A percentile compares a stretch with the other conserved stretches of the same genome.
These are phyloP conservation scores for Pachyseris speciosa DNA, from an alignment of 64 coral and sea anemone genomes.

Conservation along the genomic window DNA sequence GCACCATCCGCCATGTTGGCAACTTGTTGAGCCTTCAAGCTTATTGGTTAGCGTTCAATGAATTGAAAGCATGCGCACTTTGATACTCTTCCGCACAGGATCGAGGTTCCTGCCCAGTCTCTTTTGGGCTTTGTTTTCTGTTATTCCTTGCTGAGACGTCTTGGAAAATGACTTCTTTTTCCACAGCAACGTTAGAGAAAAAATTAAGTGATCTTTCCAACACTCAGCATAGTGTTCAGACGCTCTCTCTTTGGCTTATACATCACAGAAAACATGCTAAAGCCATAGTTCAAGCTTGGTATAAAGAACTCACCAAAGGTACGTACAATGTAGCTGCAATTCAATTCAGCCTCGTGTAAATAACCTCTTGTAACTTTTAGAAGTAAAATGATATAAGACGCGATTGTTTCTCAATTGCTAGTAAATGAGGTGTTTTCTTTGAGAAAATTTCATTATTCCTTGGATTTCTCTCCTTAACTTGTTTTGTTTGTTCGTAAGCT, in stretches of 20 bases:
- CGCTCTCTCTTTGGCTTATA: conserved; percentile 95
- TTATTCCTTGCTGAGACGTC: background rate
- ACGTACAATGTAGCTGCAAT: background rate
- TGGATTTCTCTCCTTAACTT: too few species aligned
- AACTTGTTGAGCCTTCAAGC: background rate
- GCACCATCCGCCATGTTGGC: conserved; percentile 47
- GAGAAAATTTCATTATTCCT: too few species aligned
- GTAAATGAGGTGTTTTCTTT: too few species aligned
- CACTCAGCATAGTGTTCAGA: conserved; percentile 98
- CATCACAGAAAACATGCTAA: conserved; percentile 99
- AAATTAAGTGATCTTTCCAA: conserved; percentile 95
- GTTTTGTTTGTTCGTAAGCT: too few species aligned
- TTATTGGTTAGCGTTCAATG: background rate
- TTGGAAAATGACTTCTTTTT: conserved; percentile 94
- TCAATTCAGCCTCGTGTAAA: background rate
- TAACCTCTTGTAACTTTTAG: too few species aligned
- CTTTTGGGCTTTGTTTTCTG: background rate
- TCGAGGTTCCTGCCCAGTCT: conserved; percentile 26
- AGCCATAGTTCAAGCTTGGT: conserved; percentile 93
- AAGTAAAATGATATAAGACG: too few species aligned
- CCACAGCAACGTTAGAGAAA: conserved; percentile 92
- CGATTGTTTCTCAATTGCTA: too few species aligned
- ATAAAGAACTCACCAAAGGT: conserved; percentile 91
- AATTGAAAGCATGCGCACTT: background rate
- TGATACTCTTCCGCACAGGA: background rate